Percentiles rank a stretch among this genome's conserved stretches.
Evolutionary conservation across 1,140 invertebrate genomes (phyloP).

Genomic region (Achatina immaculata): DNA sequence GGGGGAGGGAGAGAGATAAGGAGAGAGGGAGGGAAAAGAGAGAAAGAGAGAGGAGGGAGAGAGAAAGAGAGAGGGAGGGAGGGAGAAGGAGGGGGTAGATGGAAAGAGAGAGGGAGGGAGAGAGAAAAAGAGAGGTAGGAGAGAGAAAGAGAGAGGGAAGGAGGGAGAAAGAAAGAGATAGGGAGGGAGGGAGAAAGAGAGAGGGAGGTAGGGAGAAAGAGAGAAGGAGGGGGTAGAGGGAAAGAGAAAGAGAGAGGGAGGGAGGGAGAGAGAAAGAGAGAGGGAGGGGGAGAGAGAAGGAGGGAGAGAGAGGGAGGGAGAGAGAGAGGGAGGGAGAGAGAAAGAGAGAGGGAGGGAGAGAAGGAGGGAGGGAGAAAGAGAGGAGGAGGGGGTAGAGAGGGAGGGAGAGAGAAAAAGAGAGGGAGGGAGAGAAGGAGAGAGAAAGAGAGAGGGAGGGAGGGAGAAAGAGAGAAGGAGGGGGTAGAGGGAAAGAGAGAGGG

Average conservation of each 20-base stretch:
- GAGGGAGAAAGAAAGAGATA: constrained; percentile 13
- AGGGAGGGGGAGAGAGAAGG: background rate
- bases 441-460: constrained; percentile 4
- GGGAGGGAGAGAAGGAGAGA: constrained; percentile 12
- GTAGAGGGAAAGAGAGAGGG: background rate
- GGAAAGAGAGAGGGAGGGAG: background rate
- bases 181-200: too few relatives aligned
- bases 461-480: background rate
- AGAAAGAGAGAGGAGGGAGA: background rate
- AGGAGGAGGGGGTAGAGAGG: background rate
- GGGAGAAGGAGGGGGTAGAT: background rate
- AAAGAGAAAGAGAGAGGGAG: background rate
- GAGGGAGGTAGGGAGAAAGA: too few relatives aligned
- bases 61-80: constrained; percentile 9
- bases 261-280: background rate
- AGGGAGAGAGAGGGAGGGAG: background rate
- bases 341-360: background rate
- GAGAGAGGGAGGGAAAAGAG: background rate
- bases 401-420: background rate
- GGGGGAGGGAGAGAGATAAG: background rate
- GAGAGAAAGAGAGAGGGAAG: background rate
- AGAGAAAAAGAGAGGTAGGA: background rate
- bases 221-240: background rate
- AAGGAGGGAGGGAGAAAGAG: background rate
- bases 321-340: background rate